phyloP scores from a whole-genome alignment of 2,888 invertebrate genomes.

The Ctena decussata region DNA sequence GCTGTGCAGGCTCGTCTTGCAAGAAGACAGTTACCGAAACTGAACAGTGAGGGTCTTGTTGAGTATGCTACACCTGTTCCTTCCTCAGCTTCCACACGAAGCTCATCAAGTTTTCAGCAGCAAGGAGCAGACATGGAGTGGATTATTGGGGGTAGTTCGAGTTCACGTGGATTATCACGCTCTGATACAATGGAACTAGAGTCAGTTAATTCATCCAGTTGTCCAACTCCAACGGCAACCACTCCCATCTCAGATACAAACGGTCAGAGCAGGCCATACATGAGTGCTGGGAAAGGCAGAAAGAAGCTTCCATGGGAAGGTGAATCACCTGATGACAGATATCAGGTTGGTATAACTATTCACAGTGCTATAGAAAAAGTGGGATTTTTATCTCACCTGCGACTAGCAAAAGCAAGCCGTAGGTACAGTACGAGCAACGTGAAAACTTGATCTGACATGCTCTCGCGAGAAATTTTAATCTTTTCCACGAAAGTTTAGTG shows the following conservation, averaged over 20 bases:
- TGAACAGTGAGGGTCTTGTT: conserved; percentile 91
- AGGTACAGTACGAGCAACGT: no score
- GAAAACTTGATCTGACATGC: no score
- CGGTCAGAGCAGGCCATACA: conserved; percentile 74
- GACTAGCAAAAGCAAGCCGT: no score
- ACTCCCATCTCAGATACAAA: conserved; percentile 73
- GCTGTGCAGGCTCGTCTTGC: conserved; percentile 93
- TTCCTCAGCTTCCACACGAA: conserved; percentile 84
- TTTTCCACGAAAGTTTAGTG: no score
- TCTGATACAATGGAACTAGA: conserved; percentile 81
- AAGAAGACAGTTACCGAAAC: conserved; percentile 91
- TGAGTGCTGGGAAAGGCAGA: conserved; percentile 84
- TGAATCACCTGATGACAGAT: background rate
- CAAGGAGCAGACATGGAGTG: conserved; percentile 92
- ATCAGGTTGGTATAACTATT: conserved; percentile 10
- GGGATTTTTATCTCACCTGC: no score
- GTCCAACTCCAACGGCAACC: conserved; percentile 75
- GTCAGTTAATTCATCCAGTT: conserved; percentile 79
- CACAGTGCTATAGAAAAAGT: no score
- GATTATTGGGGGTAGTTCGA: conserved; percentile 89
- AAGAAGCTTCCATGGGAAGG: conserved; percentile 86
- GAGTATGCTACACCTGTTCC: conserved; percentile 92
- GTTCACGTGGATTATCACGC: conserved; percentile 73
- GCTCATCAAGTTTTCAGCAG: conserved; percentile 69
- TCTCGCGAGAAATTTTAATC: no score